Base-by-base conservation (phyloP, 2,888 invertebrate genomes). In the Aphelenchoides bicaudatus region DNA sequence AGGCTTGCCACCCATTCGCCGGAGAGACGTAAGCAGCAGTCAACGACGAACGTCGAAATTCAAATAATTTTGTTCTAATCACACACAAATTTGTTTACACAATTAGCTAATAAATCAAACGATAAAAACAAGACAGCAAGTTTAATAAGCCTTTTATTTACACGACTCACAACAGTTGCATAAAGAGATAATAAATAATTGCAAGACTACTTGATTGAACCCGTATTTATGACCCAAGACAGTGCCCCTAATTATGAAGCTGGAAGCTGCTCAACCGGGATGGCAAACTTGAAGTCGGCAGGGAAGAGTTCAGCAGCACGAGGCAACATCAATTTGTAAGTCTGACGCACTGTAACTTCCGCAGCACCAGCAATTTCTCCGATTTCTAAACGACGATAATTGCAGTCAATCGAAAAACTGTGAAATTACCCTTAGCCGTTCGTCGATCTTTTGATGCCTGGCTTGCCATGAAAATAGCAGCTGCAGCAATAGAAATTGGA, bases 361-460 rank as follows among this genome's bases (percentile, higher is more conserved):
- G 96, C 96, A 0, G 93, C 94, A 34, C 96, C 96, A 31, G 96
- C 93, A 70, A 94, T 91, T 78, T 96, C 94, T 0, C 94, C 93
- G 71, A 98, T 96, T 82, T 98, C 96, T 83, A 74, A 10, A 70
- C 62, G 25, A 8, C 34, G 56, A 27, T 39, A 52, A 59, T 25
- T 27, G 37, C 31, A 21, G 30, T 39, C 28, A n/a, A 27, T 13
- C 28, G 25, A 2, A 28, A 16, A 51, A 34, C 39, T 1, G 47
- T 8, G 38, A 48, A 8, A 39, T 39, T 21, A 83, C 83, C 83
- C 81, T 92, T 93, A 80, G 92, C 92, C 65, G 90, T 89, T 72
- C 89, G 87, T 79, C 94, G 90, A 72, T 90, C 90, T 0, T 91
- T 91, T 0, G 93, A 91, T 76, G 87, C 89, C 82, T 92, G 94